phyloP scores from a whole-genome alignment of 2,888 invertebrate genomes.

The Balanococcus diminutus region DNA sequence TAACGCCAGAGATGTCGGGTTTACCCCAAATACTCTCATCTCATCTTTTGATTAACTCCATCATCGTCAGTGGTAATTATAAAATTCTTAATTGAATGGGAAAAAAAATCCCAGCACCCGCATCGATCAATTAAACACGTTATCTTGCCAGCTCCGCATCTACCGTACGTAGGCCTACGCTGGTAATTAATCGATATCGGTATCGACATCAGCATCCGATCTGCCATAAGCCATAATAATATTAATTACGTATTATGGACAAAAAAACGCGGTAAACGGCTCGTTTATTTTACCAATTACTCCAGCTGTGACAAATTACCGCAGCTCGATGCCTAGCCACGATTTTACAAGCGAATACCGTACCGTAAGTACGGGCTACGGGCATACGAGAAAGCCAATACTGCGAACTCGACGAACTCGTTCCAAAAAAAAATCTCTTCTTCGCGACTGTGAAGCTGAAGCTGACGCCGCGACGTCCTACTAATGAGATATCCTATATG shows the following conservation, averaged over 20 bases:
- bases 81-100: conserved; percentile 36
- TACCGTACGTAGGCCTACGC: neutral
- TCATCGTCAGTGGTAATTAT: neutral
- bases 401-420: neutral
- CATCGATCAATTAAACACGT: neutral
- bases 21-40: neutral
- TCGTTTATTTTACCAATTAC: conserved; percentile 41
- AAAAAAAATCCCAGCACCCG: conserved; percentile 4
- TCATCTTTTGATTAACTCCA: neutral
- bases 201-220: too few relatives aligned
- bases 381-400: neutral
- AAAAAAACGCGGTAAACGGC: conserved; percentile 19
- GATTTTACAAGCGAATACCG: neutral
- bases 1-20: neutral
- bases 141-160: neutral
- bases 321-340: neutral
- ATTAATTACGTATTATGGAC: conserved; percentile 22
- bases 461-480: neutral
- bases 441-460: neutral
- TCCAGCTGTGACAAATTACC: conserved; percentile 36
- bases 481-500: neutral
- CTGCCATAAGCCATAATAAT: too few relatives aligned
- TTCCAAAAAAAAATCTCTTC: neutral
- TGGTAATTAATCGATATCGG: conserved; percentile 27
- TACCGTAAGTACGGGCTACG: neutral